phyloP scores from a whole-genome alignment of 2,113 vertebrate genomes.

The Stictonetta naevosa region DNA sequence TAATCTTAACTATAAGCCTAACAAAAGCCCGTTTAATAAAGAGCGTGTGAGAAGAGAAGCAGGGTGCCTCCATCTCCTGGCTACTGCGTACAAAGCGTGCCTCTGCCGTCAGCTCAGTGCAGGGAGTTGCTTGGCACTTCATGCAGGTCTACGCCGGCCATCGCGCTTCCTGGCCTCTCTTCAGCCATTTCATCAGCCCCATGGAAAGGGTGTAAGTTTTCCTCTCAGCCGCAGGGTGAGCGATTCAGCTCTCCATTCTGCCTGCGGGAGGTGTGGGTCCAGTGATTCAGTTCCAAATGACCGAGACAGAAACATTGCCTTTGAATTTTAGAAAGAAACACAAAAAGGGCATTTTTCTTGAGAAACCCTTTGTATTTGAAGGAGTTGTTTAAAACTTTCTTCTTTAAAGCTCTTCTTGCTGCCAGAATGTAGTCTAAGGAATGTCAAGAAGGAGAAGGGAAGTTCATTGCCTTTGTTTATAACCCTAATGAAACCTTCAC shows the following conservation, averaged over 20 bases:
- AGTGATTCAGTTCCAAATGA: neutral
- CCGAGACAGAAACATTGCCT: neutral
- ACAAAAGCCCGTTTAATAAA: constrained; percentile 32
- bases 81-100: neutral
- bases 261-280: neutral
- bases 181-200: neutral
- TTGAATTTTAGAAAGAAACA: neutral
- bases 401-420: neutral
- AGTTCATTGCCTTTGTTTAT: neutral
- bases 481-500: neutral
- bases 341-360: neutral
- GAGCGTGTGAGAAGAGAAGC: constrained; percentile 19
- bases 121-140: neutral
- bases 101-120: neutral
- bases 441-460: neutral
- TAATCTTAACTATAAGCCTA: constrained; percentile 18
- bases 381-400: neutral
- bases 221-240: neutral
- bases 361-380: neutral
- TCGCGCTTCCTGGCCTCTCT: neutral
- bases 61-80: neutral
- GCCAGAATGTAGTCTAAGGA: neutral
- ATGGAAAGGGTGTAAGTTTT: neutral
- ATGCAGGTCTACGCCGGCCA: neutral
- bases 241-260: neutral